These are phyloP conservation scores for Muschampia plurimacula DNA, from an alignment of 2,888 invertebrate species.

Conservation along the genomic window DNA sequence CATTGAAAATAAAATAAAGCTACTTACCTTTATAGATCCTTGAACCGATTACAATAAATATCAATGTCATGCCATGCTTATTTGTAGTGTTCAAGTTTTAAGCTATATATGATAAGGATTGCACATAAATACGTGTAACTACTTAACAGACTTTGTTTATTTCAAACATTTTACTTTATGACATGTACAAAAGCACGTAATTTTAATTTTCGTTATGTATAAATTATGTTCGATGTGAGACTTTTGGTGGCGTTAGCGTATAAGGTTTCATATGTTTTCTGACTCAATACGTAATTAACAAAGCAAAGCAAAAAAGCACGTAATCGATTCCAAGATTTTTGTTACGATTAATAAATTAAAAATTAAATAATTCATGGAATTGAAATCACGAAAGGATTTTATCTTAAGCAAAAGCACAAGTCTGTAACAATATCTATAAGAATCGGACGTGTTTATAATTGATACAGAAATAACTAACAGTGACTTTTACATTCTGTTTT, in stretches of 20 bases:
- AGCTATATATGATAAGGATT: conserved; percentile 14
- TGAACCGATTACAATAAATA: conserved; percentile 3
- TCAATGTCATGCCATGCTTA: conserved; percentile 69
- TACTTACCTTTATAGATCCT: conserved; percentile 73
- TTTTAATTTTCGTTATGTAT: background rate
- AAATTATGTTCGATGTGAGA: background rate
- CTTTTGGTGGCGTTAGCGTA: conserved; percentile 18
- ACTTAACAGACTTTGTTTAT: background rate
- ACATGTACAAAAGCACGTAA: background rate
- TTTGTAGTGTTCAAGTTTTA: conserved; percentile 41
- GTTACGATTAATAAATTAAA: conserved; percentile 40
- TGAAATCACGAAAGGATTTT: conserved; percentile 1
- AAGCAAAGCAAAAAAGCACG: conserved; percentile 55
- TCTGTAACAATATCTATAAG: conserved; percentile 31
- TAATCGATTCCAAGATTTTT: conserved; percentile 80
- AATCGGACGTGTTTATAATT: conserved; percentile 40
- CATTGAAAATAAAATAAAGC: conserved; percentile 46
- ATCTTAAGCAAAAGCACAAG: conserved; percentile 40
- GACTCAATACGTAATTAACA: conserved; percentile 43
- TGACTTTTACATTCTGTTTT: conserved; percentile 30
- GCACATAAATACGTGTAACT: background rate
- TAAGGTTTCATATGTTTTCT: background rate
- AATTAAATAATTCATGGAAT: conserved; percentile 34
- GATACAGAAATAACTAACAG: conserved; percentile 40
- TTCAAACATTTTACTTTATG: conserved; percentile 10